Percentiles rank a stretch among this genome's conserved stretches.
Evolutionary conservation across 2,888 invertebrate genomes (phyloP).

Genomic region (Nymphalis polychloros): DNA sequence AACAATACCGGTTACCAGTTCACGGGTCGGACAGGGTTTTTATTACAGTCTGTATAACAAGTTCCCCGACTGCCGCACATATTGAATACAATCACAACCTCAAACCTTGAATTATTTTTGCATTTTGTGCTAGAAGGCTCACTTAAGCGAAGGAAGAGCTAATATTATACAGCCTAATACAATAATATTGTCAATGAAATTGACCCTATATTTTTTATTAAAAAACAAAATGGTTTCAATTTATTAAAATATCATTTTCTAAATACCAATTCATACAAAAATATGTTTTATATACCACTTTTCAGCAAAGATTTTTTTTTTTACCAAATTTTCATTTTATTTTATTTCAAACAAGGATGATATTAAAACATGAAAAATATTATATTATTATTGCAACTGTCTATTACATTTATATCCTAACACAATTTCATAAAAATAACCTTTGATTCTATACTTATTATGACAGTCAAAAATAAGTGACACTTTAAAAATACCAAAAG

Average conservation of each 20-base stretch:
- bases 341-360: neutral
- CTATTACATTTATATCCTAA: neutral
- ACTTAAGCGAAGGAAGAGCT: constrained; percentile 32
- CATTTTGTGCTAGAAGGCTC: constrained; percentile 56
- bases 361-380: neutral
- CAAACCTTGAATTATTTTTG: constrained; percentile 54
- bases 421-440: constrained; percentile 12
- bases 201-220: constrained; percentile 30
- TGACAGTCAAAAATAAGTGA: constrained; percentile 29
- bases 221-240: constrained; percentile 8
- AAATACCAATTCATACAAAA: constrained; percentile 17
- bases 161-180: constrained; percentile 35
- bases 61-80: constrained; percentile 12
- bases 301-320: neutral
- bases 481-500: neutral
- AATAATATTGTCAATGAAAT: constrained; percentile 40
- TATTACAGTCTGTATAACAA: too few species aligned
- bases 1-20: too few species aligned
- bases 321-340: neutral
- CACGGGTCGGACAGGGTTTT: too few species aligned
- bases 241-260: constrained; percentile 8
- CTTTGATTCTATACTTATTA: neutral
- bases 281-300: constrained; percentile 15
- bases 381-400: neutral
- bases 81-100: constrained; percentile 64